phyloP scores from a whole-genome alignment of 2,113 vertebrate species.

The Mus pahari region DNA sequence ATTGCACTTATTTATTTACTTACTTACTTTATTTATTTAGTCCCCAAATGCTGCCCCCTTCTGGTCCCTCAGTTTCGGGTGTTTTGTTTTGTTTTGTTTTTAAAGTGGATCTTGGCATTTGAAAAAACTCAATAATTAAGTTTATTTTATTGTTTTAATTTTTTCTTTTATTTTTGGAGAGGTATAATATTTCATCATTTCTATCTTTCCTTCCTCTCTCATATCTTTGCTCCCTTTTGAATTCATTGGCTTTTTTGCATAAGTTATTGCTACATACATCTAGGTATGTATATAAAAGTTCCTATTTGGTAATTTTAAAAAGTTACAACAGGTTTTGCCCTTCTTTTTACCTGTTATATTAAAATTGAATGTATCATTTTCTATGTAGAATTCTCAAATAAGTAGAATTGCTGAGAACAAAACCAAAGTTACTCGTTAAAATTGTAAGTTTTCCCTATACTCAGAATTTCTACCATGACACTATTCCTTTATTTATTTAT shows the following conservation, averaged over 20 bases:
- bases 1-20: too few relatives aligned
- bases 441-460: constrained; percentile 11
- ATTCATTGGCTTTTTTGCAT: neutral
- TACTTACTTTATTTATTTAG: too few relatives aligned
- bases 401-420: constrained; percentile 43
- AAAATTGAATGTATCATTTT: constrained; percentile 47
- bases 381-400: constrained; percentile 33
- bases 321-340: neutral
- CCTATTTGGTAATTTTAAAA: neutral
- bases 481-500: too few relatives aligned
- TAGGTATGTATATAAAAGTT: neutral
- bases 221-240: neutral
- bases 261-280: neutral
- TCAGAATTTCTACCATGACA: neutral
- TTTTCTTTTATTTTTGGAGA: neutral
- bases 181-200: neutral
- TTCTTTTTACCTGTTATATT: constrained; percentile 30
- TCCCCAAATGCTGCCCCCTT: too few relatives aligned
- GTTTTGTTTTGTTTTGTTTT: neutral
- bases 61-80: too few relatives aligned
- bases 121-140: constrained; percentile 27
- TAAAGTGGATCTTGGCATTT: constrained; percentile 31
- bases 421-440: constrained; percentile 33
- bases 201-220: neutral
- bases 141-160: neutral